phyloP scores from a whole-genome alignment of 92 coral and sea anemone genomes.

The Epizoanthus ramosus region DNA sequence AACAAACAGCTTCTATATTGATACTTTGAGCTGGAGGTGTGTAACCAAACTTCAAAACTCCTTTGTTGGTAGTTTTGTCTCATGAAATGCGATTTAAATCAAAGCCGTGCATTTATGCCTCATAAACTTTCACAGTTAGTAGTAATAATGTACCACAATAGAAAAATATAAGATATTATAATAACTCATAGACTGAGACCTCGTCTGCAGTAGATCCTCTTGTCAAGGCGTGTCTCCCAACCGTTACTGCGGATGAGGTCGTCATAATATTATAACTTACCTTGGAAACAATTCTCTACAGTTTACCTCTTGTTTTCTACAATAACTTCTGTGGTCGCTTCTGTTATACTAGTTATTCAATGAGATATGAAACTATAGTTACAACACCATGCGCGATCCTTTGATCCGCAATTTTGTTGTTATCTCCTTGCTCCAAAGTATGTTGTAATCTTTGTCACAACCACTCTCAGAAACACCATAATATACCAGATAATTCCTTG shows the following conservation, averaged over 20 bases:
- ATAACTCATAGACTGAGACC: constrained; percentile 6
- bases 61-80: not conserved
- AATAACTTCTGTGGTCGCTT: not conserved
- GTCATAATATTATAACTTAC: constrained; percentile 28
- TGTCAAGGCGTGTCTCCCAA: constrained; percentile 20
- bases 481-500: constrained; percentile 21
- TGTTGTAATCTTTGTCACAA: constrained; percentile 24
- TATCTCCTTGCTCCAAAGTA: constrained; percentile 16
- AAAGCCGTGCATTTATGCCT: not conserved
- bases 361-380: not conserved
- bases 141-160: not conserved
- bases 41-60: not conserved
- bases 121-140: not conserved
- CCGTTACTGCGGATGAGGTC: constrained; percentile 40
- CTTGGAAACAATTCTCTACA: constrained; percentile 7
- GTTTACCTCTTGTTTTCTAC: not conserved
- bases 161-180: not conserved
- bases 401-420: constrained; percentile 3
- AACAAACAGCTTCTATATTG: not conserved
- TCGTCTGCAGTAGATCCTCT: constrained; percentile 12
- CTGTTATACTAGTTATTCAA: not conserved
- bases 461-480: not conserved
- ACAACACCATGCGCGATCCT: not conserved
- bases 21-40: not conserved
- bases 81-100: not conserved